Conservation (phyloP, 2,888 invertebrate species). For the Tortricodes alternella region DNA sequence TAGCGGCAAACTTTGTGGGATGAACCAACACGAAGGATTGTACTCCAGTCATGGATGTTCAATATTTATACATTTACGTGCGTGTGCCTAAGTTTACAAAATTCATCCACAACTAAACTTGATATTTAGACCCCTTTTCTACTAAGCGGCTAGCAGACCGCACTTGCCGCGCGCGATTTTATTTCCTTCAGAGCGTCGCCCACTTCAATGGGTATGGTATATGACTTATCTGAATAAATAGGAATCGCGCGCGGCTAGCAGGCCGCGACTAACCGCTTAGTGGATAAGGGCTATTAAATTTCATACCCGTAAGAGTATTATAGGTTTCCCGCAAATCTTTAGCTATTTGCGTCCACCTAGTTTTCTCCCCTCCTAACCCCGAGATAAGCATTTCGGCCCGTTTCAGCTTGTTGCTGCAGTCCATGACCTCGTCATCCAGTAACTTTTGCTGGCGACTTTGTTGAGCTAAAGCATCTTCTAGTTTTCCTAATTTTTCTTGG, state of each 20-base stretch:
- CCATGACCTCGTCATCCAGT: slow-evolving; percentile 92
- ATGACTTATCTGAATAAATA: too few species aligned
- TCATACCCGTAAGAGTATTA: slow-evolving; percentile 85
- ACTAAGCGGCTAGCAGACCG: too few species aligned
- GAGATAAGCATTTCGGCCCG: slow-evolving; percentile 96
- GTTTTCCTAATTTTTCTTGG: slow-evolving; percentile 85
- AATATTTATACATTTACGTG: too few species aligned
- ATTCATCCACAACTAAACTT: too few species aligned
- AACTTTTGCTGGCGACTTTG: slow-evolving; percentile 86
- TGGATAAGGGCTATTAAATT: background rate
- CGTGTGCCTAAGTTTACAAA: too few species aligned
- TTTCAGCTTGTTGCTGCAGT: slow-evolving; percentile 93
- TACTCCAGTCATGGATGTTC: too few species aligned
- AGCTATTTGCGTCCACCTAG: slow-evolving; percentile 92
- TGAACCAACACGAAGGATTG: background rate
- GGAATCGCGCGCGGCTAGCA: too few species aligned
- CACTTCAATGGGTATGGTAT: too few species aligned
- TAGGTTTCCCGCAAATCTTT: slow-evolving; percentile 86
- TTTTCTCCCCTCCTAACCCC: slow-evolving; percentile 95
- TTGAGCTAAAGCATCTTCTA: slow-evolving; percentile 88
- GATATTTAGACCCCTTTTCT: too few species aligned
- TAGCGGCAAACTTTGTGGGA: background rate
- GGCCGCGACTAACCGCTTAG: too few species aligned
- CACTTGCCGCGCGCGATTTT: too few species aligned
- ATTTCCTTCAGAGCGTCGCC: too few species aligned